These are phyloP conservation scores for Epinephelus cyanopodus DNA, from an alignment of 2,113 vertebrate genomes.

Conservation along the genomic window DNA sequence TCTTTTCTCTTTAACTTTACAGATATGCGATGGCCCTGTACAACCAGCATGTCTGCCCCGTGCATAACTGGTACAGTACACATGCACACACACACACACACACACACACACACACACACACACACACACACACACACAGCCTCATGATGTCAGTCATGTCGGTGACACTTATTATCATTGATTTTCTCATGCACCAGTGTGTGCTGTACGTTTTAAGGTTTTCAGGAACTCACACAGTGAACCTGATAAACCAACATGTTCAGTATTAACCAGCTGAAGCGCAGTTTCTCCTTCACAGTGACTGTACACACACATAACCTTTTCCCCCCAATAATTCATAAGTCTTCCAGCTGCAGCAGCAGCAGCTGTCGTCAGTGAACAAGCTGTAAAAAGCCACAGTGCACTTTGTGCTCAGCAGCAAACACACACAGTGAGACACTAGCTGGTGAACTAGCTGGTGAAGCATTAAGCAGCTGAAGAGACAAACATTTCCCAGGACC, in stretches of 20 bases:
- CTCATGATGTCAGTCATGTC: background rate
- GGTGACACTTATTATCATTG: background rate
- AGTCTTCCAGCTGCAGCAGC: too few species aligned
- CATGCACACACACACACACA: constrained; percentile 33
- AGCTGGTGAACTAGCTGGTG: too few species aligned
- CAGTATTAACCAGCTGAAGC: too few species aligned
- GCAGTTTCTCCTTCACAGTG: too few species aligned
- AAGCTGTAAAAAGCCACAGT: too few species aligned
- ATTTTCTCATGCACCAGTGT: background rate
- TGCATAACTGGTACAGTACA: constrained; percentile 89
- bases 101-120: constrained; percentile 24
- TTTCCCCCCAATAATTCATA: too few species aligned
- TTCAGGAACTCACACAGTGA: background rate
- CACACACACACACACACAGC: constrained; percentile 19
- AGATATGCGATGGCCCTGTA: constrained; percentile 93
- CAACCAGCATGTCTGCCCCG: constrained; percentile 92
- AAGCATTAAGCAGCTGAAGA: too few species aligned
- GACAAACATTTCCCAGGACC: too few species aligned
- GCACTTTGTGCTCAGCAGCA: too few species aligned
- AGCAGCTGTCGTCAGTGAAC: too few species aligned
- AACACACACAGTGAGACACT: too few species aligned
- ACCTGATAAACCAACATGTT: background rate
- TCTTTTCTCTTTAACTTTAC: constrained; percentile 25
- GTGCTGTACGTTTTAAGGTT: background rate
- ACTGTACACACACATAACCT: too few species aligned